Percentiles rank a stretch among this genome's conserved stretches.
Evolutionary conservation across 2,797 vertebrate species (phyloP).

Genomic region (Lithobates sylvaticus): DNA sequence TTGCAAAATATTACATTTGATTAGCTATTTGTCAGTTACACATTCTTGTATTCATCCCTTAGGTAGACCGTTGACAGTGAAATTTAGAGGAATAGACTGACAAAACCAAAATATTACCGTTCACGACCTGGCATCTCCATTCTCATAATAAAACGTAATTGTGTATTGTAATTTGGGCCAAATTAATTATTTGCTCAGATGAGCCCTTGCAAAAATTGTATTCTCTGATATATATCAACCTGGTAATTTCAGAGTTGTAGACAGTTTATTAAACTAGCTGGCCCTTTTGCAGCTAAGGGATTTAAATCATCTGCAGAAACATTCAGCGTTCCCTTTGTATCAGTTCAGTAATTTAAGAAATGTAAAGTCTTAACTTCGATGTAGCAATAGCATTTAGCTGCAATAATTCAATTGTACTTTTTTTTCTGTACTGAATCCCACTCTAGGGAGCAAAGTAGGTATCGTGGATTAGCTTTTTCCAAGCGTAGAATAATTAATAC

Average conservation of each 20-base stretch:
- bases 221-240: slow-evolving; percentile 47
- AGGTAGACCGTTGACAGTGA: neutral
- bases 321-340: slow-evolving; percentile 34
- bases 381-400: slow-evolving; percentile 22
- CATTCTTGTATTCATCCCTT: slow-evolving; percentile 5
- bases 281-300: slow-evolving; percentile 22
- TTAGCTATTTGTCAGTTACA: slow-evolving; percentile 49
- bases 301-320: slow-evolving; percentile 37
- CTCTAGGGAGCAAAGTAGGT: slow-evolving; percentile 19
- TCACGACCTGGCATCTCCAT: slow-evolving; percentile 25
- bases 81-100: slow-evolving; percentile 42
- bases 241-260: slow-evolving; percentile 38
- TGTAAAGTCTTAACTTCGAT: slow-evolving; percentile 21
- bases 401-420: slow-evolving; percentile 27
- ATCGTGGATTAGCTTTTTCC: slow-evolving; percentile 28
- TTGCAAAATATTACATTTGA: slow-evolving; percentile 19
- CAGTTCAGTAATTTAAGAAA: slow-evolving; percentile 31
- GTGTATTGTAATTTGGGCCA: slow-evolving; percentile 45
- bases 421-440: slow-evolving; percentile 21
- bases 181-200: slow-evolving; percentile 57
- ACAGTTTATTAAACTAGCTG: slow-evolving; percentile 51
- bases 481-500: slow-evolving; percentile 33
- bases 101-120: slow-evolving; percentile 42
- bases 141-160: slow-evolving; percentile 39
- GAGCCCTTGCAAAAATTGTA: slow-evolving; percentile 44